Evolutionary conservation across 2,888 invertebrate genomes (phyloP).

Genomic region (Stramonita haemastoma): DNA sequence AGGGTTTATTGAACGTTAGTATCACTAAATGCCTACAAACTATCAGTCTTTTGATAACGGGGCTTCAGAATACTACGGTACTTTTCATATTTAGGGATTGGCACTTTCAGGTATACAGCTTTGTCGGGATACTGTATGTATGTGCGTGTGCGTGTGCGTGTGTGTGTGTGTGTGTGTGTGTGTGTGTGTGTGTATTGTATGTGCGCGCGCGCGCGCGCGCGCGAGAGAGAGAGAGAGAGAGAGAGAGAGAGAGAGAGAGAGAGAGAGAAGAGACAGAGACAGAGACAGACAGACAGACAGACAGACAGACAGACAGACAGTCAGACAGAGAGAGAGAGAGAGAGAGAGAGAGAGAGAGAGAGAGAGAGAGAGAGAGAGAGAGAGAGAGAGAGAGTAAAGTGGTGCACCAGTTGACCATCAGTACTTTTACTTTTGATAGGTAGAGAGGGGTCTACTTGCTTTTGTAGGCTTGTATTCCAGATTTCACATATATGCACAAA

Average conservation of each 20-base stretch:
- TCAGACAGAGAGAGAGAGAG: background rate
- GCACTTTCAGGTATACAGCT: no score
- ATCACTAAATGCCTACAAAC: no score
- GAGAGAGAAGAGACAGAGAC: background rate
- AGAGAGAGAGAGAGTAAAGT: background rate
- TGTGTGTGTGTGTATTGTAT: constrained; percentile 27
- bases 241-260: background rate
- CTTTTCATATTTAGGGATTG: no score
- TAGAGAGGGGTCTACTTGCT: no score
- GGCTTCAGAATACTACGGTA: no score
- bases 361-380: background rate
- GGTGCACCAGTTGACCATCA: no score
- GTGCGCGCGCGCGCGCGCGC: background rate
- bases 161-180: constrained; percentile 25
- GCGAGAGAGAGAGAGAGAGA: background rate
- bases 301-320: background rate
- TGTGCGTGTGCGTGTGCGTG: constrained; percentile 23
- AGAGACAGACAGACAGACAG: background rate
- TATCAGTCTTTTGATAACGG: no score
- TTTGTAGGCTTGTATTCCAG: no score
- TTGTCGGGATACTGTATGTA: no score
- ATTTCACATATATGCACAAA: no score
- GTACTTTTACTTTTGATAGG: no score
- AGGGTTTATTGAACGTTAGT: no score
- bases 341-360: background rate